Conservation (phyloP, 2,113 vertebrate species). For the Bolborhynchus lineola region DNA sequence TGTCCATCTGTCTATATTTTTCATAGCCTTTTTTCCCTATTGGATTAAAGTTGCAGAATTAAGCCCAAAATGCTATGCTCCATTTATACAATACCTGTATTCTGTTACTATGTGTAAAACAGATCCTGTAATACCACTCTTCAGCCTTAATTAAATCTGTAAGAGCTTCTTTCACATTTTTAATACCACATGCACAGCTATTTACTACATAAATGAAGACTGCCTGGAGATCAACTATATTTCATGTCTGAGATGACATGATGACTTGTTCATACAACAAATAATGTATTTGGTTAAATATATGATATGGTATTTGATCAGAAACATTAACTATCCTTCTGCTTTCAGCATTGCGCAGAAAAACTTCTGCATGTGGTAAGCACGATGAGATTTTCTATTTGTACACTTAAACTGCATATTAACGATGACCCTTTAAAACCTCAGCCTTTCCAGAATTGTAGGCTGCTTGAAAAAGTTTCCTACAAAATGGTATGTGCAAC, state of each 20-base stretch:
- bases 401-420: neutral
- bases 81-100: neutral
- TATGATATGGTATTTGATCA: slow-evolving; percentile 28
- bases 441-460: neutral
- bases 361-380: neutral
- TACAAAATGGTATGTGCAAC: neutral
- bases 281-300: slow-evolving; percentile 21
- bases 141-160: neutral
- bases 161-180: neutral
- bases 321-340: slow-evolving; percentile 30
- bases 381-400: slow-evolving; percentile 27
- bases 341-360: neutral
- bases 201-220: neutral
- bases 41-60: neutral
- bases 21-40: neutral
- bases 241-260: neutral
- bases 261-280: neutral
- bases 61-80: neutral
- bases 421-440: neutral
- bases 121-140: neutral
- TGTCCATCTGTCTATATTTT: neutral
- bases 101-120: neutral
- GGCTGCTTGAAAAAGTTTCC: neutral
- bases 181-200: neutral
- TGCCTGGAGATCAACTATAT: neutral